Percentiles rank a stretch among this genome's conserved stretches.
These are phyloP conservation scores for Eptesicus fuscus DNA, from an alignment of 2,113 vertebrate genomes.

Conservation along the genomic window DNA sequence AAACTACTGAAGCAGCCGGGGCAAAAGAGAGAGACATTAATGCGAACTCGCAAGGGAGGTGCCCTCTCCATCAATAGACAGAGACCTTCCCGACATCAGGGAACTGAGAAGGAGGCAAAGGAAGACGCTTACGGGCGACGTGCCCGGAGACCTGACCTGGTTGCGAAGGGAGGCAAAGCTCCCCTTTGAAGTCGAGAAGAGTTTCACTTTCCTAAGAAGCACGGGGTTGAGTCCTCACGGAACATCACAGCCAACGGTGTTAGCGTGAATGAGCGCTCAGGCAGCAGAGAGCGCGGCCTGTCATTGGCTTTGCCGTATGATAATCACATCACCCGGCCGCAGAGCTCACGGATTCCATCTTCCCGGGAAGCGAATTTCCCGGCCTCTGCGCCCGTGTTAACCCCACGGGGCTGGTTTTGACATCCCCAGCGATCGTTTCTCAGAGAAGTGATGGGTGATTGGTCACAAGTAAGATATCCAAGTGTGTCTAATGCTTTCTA, in stretches of 20 bases:
- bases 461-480: slow-evolving; percentile 33
- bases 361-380: slow-evolving; percentile 11
- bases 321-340: slow-evolving; percentile 47
- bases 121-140: background rate
- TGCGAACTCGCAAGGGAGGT: background rate
- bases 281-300: background rate
- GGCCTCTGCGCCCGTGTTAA: background rate
- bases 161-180: slow-evolving; percentile 37
- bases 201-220: slow-evolving; percentile 28
- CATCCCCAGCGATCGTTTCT: background rate
- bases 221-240: slow-evolving; percentile 35
- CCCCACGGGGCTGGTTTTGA: background rate
- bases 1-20: background rate
- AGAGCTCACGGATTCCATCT: background rate
- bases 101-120: background rate
- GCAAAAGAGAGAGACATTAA: background rate
- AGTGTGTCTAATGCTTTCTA: slow-evolving; percentile 39
- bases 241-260: slow-evolving; percentile 27
- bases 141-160: background rate
- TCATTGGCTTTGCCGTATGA: slow-evolving; percentile 62
- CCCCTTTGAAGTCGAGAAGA: slow-evolving; percentile 58
- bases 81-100: background rate
- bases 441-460: background rate
- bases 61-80: background rate
- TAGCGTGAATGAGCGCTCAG: slow-evolving; percentile 43